A percentile compares a stretch with the other conserved stretches of the same genome.
Conservation (phyloP, 2,797 vertebrate genomes). For the Sylvia borin region DNA sequence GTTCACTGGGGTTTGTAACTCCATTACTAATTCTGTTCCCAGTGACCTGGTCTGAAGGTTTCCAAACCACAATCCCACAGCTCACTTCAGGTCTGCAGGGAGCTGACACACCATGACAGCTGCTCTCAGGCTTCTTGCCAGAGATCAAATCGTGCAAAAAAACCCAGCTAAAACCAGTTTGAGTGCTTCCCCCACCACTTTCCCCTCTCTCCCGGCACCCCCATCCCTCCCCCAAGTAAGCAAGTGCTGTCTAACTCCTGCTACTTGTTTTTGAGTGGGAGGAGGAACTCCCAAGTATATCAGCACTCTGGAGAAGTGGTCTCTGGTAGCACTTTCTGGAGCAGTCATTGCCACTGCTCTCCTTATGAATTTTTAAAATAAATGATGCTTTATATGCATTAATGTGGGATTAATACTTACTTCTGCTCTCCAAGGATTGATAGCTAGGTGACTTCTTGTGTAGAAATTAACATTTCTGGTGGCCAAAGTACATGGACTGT, state of each 20-base stretch:
- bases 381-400: neutral
- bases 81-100: neutral
- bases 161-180: neutral
- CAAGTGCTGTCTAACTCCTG: neutral
- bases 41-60: slow-evolving; percentile 25
- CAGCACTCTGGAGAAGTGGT: neutral
- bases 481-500: neutral
- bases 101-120: neutral
- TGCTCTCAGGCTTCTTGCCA: slow-evolving; percentile 10
- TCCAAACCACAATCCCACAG: neutral
- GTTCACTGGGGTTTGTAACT: slow-evolving; percentile 11
- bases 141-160: neutral
- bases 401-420: neutral
- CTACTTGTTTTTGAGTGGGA: neutral
- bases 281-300: neutral
- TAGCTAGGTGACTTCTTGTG: neutral
- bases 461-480: neutral
- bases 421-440: neutral
- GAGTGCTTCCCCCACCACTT: neutral
- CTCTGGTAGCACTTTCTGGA: neutral
- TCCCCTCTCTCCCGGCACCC: fast-evolving
- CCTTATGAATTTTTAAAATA: neutral
- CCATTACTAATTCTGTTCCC: slow-evolving; percentile 2
- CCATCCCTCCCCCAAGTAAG: neutral
- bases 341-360: neutral